Evolutionary conservation across 2,888 invertebrate genomes (phyloP).

Genomic region (Pandemis cinnamomeana): DNA sequence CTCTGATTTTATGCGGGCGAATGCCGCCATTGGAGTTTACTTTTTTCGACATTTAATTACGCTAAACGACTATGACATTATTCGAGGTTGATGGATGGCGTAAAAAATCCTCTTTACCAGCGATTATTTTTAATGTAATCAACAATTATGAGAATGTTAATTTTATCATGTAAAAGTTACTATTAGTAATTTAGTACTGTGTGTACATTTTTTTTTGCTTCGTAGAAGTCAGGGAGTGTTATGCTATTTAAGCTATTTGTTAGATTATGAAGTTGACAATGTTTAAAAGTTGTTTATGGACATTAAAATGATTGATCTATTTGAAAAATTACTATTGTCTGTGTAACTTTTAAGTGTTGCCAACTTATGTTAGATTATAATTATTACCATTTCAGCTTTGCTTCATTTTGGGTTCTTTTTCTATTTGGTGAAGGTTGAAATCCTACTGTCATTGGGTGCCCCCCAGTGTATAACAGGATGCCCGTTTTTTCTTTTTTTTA

Average conservation of each 20-base stretch:
- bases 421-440: conserved; percentile 55
- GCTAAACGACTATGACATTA: too few relatives aligned
- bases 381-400: conserved; percentile 49
- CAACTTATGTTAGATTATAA: background rate
- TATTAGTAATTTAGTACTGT: background rate
- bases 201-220: background rate
- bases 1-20: too few relatives aligned
- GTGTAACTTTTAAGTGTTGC: background rate
- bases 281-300: background rate
- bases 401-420: conserved; percentile 50
- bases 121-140: too few relatives aligned
- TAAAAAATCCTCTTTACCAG: too few relatives aligned
- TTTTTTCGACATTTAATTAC: too few relatives aligned
- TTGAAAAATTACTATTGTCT: too few relatives aligned
- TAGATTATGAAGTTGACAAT: background rate
- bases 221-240: background rate
- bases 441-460: conserved; percentile 22
- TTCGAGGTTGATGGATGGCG: too few relatives aligned
- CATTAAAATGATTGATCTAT: too few relatives aligned
- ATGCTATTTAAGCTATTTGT: background rate
- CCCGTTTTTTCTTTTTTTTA: conserved; percentile 46
- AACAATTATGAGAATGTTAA: too few relatives aligned
- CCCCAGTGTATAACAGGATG: conserved; percentile 54
- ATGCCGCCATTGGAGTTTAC: too few relatives aligned
- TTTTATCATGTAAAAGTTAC: background rate